Evolutionary conservation across 2,113 vertebrate species (phyloP).

Genomic region (Benitochromis conjunctus): DNA sequence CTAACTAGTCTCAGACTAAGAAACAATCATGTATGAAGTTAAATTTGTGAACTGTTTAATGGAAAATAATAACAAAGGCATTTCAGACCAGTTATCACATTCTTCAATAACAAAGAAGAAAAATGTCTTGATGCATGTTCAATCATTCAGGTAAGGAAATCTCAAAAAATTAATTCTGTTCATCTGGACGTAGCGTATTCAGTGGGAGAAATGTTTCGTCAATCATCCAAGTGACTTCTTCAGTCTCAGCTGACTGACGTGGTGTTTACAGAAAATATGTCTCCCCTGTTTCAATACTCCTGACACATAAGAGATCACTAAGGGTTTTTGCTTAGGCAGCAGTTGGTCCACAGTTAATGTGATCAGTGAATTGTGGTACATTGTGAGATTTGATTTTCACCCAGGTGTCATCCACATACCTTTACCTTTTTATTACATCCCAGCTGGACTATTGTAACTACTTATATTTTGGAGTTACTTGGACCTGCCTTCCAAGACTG

Average conservation of each 20-base stretch:
- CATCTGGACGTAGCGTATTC: not conserved
- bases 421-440: not conserved
- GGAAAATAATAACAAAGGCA: not conserved
- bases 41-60: not conserved
- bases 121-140: not conserved
- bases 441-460: not conserved
- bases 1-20: not conserved
- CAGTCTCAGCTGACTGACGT: not conserved
- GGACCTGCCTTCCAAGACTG: not conserved
- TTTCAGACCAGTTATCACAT: not conserved
- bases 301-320: too few relatives aligned
- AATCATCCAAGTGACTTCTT: not conserved
- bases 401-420: too few relatives aligned
- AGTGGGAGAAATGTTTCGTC: not conserved
- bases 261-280: not conserved
- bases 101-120: not conserved
- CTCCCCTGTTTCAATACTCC: too few relatives aligned
- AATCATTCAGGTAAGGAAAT: not conserved
- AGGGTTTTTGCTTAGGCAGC: not conserved
- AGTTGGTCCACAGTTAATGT: not conserved
- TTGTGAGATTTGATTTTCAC: too few relatives aligned
- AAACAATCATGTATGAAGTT: not conserved
- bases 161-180: not conserved
- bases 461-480: not conserved
- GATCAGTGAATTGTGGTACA: not conserved